phyloP scores from a whole-genome alignment of 2,113 vertebrate genomes.

The Anolis sagrei region DNA sequence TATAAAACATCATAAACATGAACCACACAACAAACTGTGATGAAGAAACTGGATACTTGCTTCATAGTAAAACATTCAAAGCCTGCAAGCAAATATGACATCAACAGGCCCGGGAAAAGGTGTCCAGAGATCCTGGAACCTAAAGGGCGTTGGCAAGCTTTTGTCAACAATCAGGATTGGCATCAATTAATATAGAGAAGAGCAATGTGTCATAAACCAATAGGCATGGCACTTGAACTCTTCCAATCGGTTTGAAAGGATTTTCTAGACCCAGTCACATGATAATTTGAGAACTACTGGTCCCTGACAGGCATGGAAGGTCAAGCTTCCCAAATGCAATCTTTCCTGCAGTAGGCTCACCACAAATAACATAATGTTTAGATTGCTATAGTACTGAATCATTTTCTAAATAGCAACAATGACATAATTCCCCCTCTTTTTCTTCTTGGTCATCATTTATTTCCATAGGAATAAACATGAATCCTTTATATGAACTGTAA shows the following conservation, averaged over 20 bases:
- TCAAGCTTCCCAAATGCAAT: background rate
- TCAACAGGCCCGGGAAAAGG: slow-evolving; percentile 9
- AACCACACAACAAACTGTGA: too few species aligned
- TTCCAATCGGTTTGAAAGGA: slow-evolving; percentile 45
- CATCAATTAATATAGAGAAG: slow-evolving; percentile 34
- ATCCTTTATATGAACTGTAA: background rate
- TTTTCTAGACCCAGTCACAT: slow-evolving; percentile 34
- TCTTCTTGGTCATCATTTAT: background rate
- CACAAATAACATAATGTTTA: background rate
- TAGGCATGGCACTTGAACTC: slow-evolving; percentile 41
- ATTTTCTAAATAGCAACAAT: background rate
- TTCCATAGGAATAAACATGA: background rate
- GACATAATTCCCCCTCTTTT: background rate
- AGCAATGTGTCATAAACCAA: slow-evolving; percentile 38
- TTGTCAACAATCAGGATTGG: slow-evolving; percentile 55
- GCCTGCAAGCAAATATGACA: slow-evolving; percentile 25
- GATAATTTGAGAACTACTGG: background rate
- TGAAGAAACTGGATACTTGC: slow-evolving; percentile 32
- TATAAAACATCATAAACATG: too few species aligned
- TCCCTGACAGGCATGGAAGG: background rate
- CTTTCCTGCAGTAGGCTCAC: background rate
- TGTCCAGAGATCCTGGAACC: slow-evolving; percentile 24
- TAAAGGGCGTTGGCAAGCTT: slow-evolving; percentile 28
- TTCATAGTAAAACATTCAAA: slow-evolving; percentile 29
- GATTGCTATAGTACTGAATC: background rate